These are phyloP conservation scores for Drosophila demipolita DNA, from an alignment of 2,888 invertebrate genomes.

Conservation along the genomic window DNA sequence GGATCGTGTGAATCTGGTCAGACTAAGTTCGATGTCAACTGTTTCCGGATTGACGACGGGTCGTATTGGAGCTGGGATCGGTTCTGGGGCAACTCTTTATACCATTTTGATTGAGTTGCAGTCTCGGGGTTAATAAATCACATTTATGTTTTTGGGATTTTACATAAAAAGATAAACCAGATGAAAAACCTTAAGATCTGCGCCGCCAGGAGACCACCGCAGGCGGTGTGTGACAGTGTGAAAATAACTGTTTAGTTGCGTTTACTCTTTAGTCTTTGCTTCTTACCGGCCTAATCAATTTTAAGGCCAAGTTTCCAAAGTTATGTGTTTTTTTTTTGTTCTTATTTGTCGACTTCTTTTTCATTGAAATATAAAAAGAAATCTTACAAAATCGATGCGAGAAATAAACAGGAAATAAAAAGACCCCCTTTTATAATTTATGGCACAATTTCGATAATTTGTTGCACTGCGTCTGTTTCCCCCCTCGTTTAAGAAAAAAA, in stretches of 20 bases:
- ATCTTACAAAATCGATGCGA: constrained; percentile 31
- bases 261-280: background rate
- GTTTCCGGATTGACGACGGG: constrained; percentile 35
- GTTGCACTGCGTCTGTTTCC: constrained; percentile 32
- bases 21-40: constrained; percentile 55
- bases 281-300: constrained; percentile 45
- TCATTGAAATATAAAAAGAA: constrained; percentile 17
- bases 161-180: constrained; percentile 26
- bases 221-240: constrained; percentile 35
- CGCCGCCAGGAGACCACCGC: constrained; percentile 34
- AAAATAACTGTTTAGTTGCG: constrained; percentile 25
- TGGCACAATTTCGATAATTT: constrained; percentile 73
- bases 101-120: constrained; percentile 68
- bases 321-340: constrained; percentile 14
- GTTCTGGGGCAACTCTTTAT: constrained; percentile 58
- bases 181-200: constrained; percentile 17
- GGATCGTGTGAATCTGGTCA: constrained; percentile 64
- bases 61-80: constrained; percentile 10
- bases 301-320: constrained; percentile 12
- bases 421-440: constrained; percentile 54
- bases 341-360: background rate
- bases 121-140: constrained; percentile 63
- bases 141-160: constrained; percentile 62
- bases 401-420: constrained; percentile 40
- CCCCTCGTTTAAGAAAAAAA: background rate